Base-by-base conservation (phyloP, 2,113 vertebrate species). In the Trogon melanurus region DNA sequence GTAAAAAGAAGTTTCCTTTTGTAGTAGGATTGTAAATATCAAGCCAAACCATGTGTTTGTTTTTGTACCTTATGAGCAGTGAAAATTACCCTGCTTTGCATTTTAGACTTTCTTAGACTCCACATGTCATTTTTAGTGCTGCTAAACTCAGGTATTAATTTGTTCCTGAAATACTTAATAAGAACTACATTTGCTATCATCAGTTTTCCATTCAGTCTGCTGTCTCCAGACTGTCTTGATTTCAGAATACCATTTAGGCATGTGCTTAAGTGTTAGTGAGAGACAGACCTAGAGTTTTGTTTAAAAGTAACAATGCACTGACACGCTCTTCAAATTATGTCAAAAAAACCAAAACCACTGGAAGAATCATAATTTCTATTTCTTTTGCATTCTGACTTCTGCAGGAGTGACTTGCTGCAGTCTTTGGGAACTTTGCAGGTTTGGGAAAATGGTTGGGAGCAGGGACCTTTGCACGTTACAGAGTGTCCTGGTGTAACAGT, bases 401-500 rank as follows among this genome's bases (percentile, higher is more conserved):
- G 16, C 21, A 38, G 27, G 27, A 19, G 9, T 58, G 26, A 73
- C 14, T 56, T 85, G 18, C 17, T 64, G 13, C 6, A 58, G 48
- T 21, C 19, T 69, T 85, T 10, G 9, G 10, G 47, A 89, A 44
- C 14, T 58, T 29, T 32, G 36, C 36, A 65, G 9, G 10, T 53
- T 47, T 85, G 23, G 36, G 13, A 56, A 50, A 1, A 16, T 4
- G 3, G 6, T 2, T 70, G 34, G 25, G 20, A 70, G 13, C 5
- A 51, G 20, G 15, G 5, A 47, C 1, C 1, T 86, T 62, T 56
- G 12, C 1, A 0, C 21, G 4, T 65, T n/a, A n/a, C 11, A 36
- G 47, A 57, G 15, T 4, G 8, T 60, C 6, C 8, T 10, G 7
- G 10, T 56, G 6, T 79, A 79, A 79, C 17, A 25, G 29, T 2